These are phyloP conservation scores for Atrichornis clamosus DNA, from an alignment of 2,113 vertebrate species.

Conservation along the genomic window DNA sequence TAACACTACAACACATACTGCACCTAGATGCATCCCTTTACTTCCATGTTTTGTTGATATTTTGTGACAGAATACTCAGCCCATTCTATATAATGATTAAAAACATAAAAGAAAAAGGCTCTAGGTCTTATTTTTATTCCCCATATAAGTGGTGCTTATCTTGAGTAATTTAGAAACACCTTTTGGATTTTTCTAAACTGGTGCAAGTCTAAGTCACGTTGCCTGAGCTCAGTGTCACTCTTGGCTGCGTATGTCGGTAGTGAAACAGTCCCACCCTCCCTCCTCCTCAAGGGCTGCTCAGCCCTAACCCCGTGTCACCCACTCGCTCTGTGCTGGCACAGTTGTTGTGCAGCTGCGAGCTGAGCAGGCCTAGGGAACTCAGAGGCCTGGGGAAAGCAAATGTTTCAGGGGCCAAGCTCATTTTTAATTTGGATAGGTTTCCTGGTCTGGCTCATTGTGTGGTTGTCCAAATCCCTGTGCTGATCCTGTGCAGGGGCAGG, in stretches of 20 bases:
- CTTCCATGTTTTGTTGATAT: not conserved
- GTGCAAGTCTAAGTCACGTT: not conserved
- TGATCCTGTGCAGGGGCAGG: not conserved
- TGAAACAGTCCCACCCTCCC: not conserved
- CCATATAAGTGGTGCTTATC: not conserved
- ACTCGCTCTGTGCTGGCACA: conserved; percentile 10
- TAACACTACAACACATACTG: not conserved
- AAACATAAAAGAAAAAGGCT: not conserved
- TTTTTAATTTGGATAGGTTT: conserved; percentile 41
- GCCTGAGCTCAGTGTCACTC: not conserved
- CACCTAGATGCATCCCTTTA: not conserved
- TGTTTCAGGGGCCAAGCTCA: not conserved
- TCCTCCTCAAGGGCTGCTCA: not conserved
- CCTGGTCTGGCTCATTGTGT: not conserved
- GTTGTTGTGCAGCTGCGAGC: not conserved
- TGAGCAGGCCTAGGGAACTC: not conserved
- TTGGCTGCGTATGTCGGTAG: not conserved
- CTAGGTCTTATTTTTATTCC: not conserved
- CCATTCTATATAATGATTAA: not conserved
- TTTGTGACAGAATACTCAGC: not conserved
- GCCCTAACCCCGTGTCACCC: not conserved
- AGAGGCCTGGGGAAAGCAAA: conserved; percentile 3
- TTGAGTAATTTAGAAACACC: not conserved
- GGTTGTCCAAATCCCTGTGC: conserved; percentile 4
- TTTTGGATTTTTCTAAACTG: not conserved